phyloP scores from a whole-genome alignment of 2,888 invertebrate species.

The Yponomeuta malinellus region DNA sequence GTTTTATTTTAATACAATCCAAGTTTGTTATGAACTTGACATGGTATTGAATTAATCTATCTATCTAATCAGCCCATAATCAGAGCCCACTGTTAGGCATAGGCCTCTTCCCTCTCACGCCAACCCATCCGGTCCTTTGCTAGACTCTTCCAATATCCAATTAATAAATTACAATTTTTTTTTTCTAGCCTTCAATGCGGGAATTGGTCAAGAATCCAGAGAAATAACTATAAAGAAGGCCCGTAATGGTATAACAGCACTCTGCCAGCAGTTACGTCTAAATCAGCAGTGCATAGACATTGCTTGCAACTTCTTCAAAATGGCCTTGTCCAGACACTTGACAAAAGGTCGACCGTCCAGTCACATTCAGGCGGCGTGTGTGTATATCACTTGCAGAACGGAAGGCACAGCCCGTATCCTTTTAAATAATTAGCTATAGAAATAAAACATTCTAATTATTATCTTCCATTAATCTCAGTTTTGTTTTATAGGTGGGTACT shows the following conservation, averaged over 20 bases:
- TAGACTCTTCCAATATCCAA: no score
- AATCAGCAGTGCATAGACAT: constrained; percentile 95
- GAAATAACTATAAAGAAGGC: constrained; percentile 94
- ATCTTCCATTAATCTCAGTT: no score
- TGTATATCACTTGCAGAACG: constrained; percentile 96
- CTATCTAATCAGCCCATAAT: no score
- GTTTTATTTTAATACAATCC: no score
- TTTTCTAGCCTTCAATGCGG: constrained; percentile 82
- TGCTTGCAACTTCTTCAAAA: constrained; percentile 94
- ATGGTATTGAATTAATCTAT: no score
- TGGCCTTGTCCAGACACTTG: constrained; percentile 87
- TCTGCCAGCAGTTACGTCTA: constrained; percentile 91
- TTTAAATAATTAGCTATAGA: constrained; percentile 31
- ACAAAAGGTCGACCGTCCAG: constrained; percentile 94
- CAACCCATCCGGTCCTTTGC: no score
- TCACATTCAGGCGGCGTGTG: constrained; percentile 96
- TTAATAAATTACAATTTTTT: neutral
- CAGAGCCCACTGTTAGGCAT: no score
- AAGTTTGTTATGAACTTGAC: no score
- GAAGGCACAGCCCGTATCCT: constrained; percentile 96
- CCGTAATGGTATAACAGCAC: constrained; percentile 86
- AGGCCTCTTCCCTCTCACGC: no score
- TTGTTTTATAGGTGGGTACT: no score
- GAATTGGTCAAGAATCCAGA: constrained; percentile 90
- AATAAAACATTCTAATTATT: neutral